Evolutionary conservation across 2,113 vertebrate species (phyloP), one percentile per base, ranked within the genome.

Genomic region (Pseudonaja textilis): DNA sequence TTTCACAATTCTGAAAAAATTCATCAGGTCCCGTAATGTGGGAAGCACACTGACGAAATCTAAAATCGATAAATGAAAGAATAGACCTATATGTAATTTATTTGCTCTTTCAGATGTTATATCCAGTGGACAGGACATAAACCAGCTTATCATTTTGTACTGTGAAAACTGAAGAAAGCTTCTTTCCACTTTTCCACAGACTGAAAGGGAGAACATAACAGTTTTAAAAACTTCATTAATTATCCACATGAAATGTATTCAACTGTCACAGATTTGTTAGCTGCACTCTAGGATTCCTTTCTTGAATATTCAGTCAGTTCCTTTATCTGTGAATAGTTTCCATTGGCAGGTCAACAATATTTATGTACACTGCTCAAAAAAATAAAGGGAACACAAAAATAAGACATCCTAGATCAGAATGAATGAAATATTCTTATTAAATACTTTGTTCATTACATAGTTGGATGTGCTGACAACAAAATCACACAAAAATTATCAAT

Each of bases 251-350:
- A 18, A 56, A 8, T 22, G 0, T 45, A 20, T 92, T 26, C 90
- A 16, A 34, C 91, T 16, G 18, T 6, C n/a, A 23, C 85, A 0
- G 93, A 85, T 42, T 89, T 55, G 1, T 25, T 94, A 34, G 61
- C 47, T 29, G 22, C n/a, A 45, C 54, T 0, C 42, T 6, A 93
- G 34, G 1, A 16, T 88, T 56, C 2, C 0, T 25, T 25, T 26
- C 74, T 93, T 90, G 69, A 2, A 74, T 1, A 0, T 64, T 4
- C 0, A 26, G 93, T 0, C 6, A 25, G n/a, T 88, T 52, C 90
- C 89, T 1, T 95, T 93, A 20, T 95, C 94, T 92, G 23, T 47
- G 94, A 91, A 2, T 92, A 95, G 94, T 90, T 29, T 5, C 88
- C 23, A 85, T 50, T 0, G 0, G 93, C 87, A 85, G 85, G 8